Conservation (phyloP, 2,888 invertebrate genomes). For the Lingula anatina region DNA sequence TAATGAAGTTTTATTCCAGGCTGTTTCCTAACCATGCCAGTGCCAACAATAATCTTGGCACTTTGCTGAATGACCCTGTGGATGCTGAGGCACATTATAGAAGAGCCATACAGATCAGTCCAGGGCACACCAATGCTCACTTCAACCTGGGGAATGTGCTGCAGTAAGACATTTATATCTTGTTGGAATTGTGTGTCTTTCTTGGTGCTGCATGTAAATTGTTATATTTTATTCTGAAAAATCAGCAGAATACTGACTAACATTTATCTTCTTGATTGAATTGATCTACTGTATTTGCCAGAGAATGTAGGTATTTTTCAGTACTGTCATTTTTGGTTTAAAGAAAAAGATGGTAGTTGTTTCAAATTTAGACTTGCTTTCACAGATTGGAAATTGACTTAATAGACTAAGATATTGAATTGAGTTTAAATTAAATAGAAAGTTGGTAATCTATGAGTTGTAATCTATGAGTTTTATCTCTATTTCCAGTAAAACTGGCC, state of each 20-base stretch:
- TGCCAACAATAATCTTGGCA: slow-evolving; percentile 82
- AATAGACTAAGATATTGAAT: background rate
- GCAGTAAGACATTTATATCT: slow-evolving; percentile 54
- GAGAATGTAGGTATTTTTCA: too few species aligned
- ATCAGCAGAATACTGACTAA: too few species aligned
- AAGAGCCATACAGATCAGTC: slow-evolving; percentile 57
- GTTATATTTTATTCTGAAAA: too few species aligned
- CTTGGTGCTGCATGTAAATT: too few species aligned
- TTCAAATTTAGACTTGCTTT: background rate
- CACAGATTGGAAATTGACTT: background rate
- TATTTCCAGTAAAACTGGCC: slow-evolving; percentile 57
- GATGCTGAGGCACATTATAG: slow-evolving; percentile 70
- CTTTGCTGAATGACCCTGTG: slow-evolving; percentile 63
- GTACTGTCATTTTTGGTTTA: too few species aligned
- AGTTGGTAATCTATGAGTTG: too few species aligned
- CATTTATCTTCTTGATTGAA: too few species aligned
- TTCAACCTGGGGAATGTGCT: slow-evolving; percentile 76
- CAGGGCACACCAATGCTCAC: slow-evolving; percentile 76
- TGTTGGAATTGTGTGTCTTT: slow-evolving; percentile 1
- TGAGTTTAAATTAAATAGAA: background rate
- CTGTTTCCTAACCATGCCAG: slow-evolving; percentile 80
- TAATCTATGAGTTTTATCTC: too few species aligned
- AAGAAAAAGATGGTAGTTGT: background rate
- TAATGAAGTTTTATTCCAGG: slow-evolving; percentile 54
- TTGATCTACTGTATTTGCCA: too few species aligned